Evolutionary conservation across 2,888 invertebrate genomes (phyloP).

Genomic region (Ceramica pisi): DNA sequence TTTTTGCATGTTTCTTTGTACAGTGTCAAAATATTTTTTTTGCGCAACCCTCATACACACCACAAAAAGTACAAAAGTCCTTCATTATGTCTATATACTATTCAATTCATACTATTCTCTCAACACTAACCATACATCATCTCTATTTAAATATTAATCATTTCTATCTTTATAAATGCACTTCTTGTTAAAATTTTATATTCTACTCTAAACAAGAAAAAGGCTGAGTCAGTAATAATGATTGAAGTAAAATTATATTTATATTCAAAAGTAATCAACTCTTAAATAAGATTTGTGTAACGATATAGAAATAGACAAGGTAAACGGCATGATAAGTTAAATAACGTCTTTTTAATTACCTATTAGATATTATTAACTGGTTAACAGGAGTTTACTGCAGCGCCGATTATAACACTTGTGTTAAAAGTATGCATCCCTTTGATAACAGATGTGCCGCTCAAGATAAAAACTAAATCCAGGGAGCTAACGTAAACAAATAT

Average conservation of each 20-base stretch:
- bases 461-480: constrained; percentile 22
- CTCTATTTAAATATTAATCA: constrained; percentile 84
- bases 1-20: constrained; percentile 60
- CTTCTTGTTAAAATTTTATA: constrained; percentile 85
- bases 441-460: constrained; percentile 12
- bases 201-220: constrained; percentile 76
- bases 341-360: constrained; percentile 36
- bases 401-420: constrained; percentile 36
- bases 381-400: constrained; percentile 29
- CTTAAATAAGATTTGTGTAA: constrained; percentile 54
- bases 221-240: constrained; percentile 39
- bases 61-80: constrained; percentile 89
- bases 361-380: constrained; percentile 13
- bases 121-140: constrained; percentile 86
- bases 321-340: constrained; percentile 49
- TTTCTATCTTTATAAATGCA: constrained; percentile 89
- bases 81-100: constrained; percentile 80
- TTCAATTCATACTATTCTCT: constrained; percentile 81
- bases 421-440: constrained; percentile 8
- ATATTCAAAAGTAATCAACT: constrained; percentile 49
- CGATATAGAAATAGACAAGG: constrained; percentile 58
- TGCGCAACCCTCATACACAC: constrained; percentile 85
- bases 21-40: constrained; percentile 64
- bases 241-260: constrained; percentile 32
- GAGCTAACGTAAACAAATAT: constrained; percentile 50